Conservation (phyloP, 2,113 vertebrate species). For the Ammospiza caudacuta region DNA sequence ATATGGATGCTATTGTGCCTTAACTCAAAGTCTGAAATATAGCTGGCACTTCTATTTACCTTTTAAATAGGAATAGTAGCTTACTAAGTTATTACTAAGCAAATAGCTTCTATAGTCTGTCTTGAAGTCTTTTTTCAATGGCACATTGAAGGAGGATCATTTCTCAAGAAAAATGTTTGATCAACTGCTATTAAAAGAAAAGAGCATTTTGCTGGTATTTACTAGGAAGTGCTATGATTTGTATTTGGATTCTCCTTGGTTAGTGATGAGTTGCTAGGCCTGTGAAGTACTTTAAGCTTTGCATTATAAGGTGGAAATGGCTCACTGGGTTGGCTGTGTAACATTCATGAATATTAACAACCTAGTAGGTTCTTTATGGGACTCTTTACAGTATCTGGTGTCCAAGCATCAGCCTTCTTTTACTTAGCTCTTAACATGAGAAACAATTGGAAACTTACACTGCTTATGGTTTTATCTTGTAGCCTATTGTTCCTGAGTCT, state of each 20-base stretch:
- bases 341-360: background rate
- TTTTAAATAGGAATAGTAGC: background rate
- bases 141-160: background rate
- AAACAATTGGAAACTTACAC: background rate
- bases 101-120: background rate
- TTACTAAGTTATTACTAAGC: background rate
- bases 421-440: background rate
- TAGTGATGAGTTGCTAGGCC: background rate
- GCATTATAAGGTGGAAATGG: background rate
- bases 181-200: background rate
- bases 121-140: background rate
- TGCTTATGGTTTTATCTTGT: background rate
- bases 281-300: background rate
- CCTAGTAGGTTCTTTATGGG: background rate
- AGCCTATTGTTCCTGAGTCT: background rate
- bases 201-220: background rate
- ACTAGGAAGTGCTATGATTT: background rate
- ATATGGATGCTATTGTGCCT: background rate
- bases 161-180: background rate
- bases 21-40: background rate
- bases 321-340: background rate
- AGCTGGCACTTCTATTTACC: background rate
- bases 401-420: background rate
- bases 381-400: background rate
- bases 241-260: background rate